phyloP scores from a whole-genome alignment of 2,797 vertebrate genomes.

The Natrix natrix region DNA sequence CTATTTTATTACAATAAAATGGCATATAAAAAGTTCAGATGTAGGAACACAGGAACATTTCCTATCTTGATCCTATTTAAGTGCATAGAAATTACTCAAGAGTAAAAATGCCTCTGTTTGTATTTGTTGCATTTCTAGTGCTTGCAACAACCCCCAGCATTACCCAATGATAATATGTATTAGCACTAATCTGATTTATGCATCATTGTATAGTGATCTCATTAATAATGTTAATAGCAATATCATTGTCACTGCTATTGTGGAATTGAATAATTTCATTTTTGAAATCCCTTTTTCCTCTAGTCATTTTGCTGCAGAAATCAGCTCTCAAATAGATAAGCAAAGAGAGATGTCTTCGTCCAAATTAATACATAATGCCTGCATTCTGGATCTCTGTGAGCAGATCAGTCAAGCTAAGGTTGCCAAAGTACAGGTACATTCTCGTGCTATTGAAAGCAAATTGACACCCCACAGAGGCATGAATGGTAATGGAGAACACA shows the following conservation, averaged over 20 bases:
- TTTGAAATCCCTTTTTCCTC: background rate
- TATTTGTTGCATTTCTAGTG: background rate
- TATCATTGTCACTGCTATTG: background rate
- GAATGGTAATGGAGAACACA: background rate
- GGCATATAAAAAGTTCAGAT: background rate
- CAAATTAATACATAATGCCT: conserved; percentile 13
- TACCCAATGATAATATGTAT: conserved; percentile 3
- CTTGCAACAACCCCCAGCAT: background rate
- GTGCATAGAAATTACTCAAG: background rate
- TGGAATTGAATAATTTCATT: background rate
- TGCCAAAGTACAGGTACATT: background rate
- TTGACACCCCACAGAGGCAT: background rate
- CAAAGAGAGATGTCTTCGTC: background rate
- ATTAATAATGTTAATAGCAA: conserved; percentile 23
- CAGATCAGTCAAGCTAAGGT: conserved; percentile 4
- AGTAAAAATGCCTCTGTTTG: background rate
- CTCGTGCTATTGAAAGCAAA: background rate
- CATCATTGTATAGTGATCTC: background rate
- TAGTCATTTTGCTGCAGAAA: background rate
- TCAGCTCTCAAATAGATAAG: background rate
- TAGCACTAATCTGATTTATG: conserved; percentile 12
- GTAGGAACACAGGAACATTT: background rate
- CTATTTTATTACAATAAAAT: background rate
- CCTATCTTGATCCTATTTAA: background rate
- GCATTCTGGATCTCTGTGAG: conserved; percentile 11